Evolutionary conservation across 2,797 vertebrate genomes (phyloP).

Genomic region (Falco rusticolus): DNA sequence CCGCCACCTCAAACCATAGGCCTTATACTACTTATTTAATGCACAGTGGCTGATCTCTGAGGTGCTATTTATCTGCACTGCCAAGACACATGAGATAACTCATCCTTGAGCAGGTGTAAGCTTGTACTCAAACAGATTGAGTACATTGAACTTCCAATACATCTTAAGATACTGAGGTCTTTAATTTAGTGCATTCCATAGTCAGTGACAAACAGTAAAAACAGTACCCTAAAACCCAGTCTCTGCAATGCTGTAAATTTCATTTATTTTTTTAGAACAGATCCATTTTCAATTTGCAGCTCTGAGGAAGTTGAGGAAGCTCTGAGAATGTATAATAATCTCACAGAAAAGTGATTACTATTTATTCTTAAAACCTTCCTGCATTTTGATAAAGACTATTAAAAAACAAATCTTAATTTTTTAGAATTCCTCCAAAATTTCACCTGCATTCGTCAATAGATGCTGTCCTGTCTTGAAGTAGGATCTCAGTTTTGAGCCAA

Average conservation of each 20-base stretch:
- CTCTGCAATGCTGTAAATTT: background rate
- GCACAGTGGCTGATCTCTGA: background rate
- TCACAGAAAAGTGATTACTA: slow-evolving; percentile 28
- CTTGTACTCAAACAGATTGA: background rate
- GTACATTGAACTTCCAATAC: background rate
- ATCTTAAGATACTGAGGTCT: background rate
- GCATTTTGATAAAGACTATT: background rate
- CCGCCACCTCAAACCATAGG: too few relatives aligned
- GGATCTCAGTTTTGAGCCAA: background rate
- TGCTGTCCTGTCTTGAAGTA: background rate
- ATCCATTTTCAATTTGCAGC: slow-evolving; percentile 35
- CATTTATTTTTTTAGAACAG: background rate
- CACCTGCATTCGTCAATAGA: slow-evolving; percentile 1
- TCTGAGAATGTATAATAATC: background rate
- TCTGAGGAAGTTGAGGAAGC: background rate
- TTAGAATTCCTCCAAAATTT: background rate
- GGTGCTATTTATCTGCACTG: background rate
- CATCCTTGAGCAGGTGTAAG: background rate
- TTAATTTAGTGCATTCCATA: background rate
- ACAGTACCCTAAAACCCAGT: background rate
- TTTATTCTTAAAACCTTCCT: slow-evolving; percentile 12
- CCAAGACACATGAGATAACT: background rate
- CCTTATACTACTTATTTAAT: background rate
- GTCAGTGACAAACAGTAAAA: background rate
- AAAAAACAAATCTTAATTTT: background rate